Evolutionary conservation across 2,888 invertebrate genomes (phyloP).

Genomic region (Rhagonycha lutea): DNA sequence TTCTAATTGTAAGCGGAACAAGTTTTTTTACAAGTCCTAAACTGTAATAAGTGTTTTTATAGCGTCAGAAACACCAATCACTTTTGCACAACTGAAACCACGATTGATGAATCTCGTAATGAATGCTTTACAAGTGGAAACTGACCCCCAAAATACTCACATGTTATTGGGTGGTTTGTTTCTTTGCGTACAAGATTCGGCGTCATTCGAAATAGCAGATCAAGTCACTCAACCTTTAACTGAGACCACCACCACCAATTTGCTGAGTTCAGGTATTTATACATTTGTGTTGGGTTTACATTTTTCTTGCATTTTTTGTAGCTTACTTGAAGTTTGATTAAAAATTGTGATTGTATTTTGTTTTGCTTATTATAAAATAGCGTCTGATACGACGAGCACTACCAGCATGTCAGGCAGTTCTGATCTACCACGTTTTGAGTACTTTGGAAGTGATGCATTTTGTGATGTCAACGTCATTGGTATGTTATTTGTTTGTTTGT

Average conservation of each 20-base stretch:
- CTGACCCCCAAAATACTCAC: constrained; percentile 84
- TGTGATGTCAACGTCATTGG: constrained; percentile 24
- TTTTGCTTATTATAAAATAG: constrained; percentile 46
- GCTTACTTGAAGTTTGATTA: constrained; percentile 10
- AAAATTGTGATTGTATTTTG: constrained; percentile 18
- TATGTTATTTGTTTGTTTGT: constrained; percentile 42
- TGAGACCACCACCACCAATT: constrained; percentile 62
- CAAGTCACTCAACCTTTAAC: constrained; percentile 61
- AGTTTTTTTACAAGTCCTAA: background rate
- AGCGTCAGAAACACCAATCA: constrained; percentile 50
- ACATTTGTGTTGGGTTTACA: constrained; percentile 9
- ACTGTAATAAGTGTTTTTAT: constrained; percentile 1
- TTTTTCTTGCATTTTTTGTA: constrained; percentile 30
- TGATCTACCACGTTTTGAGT: constrained; percentile 38
- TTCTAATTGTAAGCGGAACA: constrained; percentile 43
- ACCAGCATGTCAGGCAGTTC: constrained; percentile 55
- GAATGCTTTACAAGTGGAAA: constrained; percentile 82
- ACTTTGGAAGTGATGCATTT: constrained; percentile 28
- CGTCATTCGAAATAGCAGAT: constrained; percentile 74
- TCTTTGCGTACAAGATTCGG: constrained; percentile 78
- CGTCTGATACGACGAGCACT: constrained; percentile 56
- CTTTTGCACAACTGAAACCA: constrained; percentile 73
- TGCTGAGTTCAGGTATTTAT: constrained; percentile 70
- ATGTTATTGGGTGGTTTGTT: constrained; percentile 82
- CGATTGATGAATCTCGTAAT: constrained; percentile 80